Conservation (phyloP, 1,140 invertebrate species). For the Whitmania pigra region DNA sequence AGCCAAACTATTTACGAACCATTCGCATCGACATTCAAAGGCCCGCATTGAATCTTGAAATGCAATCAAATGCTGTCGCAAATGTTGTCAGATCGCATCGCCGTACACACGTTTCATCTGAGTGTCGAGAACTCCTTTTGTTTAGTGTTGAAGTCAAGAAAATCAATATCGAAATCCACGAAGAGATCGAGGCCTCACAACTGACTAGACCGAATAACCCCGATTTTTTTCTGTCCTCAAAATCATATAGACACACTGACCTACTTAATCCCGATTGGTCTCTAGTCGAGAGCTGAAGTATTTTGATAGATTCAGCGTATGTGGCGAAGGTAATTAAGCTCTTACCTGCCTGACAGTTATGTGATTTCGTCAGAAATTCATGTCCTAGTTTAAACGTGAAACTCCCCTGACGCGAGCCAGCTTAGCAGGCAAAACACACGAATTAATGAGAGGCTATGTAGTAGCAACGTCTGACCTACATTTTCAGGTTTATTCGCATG, state of each 20-base stretch:
- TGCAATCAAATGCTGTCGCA: neutral
- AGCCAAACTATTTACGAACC: too few species aligned
- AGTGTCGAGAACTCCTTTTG: neutral
- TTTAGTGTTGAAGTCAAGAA: neutral
- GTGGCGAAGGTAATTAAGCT: neutral
- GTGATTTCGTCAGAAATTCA: too few species aligned
- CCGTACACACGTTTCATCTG: neutral
- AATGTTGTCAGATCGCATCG: neutral
- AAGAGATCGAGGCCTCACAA: too few species aligned
- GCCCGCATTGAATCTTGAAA: neutral
- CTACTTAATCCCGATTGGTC: constrained; percentile 1
- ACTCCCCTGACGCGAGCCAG: too few species aligned
- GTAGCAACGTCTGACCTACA: too few species aligned
- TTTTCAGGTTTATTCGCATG: too few species aligned
- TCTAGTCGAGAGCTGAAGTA: neutral
- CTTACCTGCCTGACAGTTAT: too few species aligned
- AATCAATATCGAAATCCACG: too few species aligned
- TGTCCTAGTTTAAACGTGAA: too few species aligned
- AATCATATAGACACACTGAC: constrained; percentile 8
- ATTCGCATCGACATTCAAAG: neutral
- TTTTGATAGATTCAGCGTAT: neutral
- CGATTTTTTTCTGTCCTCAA: constrained; percentile 7
- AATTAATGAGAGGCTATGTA: too few species aligned
- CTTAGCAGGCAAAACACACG: too few species aligned
- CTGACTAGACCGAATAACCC: constrained; percentile 11